A percentile compares a stretch with the other conserved stretches of the same genome.
phyloP scores from a whole-genome alignment of 1,140 invertebrate species.

The Anastrepha obliqua region DNA sequence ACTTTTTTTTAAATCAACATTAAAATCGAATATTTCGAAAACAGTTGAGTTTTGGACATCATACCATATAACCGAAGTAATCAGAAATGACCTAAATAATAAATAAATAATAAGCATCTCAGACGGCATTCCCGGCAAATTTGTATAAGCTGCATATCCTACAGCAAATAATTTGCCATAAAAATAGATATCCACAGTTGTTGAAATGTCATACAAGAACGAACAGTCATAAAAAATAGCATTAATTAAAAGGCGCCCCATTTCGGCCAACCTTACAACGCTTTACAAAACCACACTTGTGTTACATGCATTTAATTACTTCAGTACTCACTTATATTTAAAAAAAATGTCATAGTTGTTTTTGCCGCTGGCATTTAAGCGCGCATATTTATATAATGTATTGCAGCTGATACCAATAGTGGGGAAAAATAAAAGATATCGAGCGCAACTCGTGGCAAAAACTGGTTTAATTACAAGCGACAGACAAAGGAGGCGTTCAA shows the following conservation, averaged over 20 bases:
- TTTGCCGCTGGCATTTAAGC: not conserved
- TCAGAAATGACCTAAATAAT: too few species aligned
- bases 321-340: not conserved
- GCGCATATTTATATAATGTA: not conserved
- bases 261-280: not conserved
- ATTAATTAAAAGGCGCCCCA: conserved; percentile 12
- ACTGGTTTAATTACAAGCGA: conserved; percentile 34
- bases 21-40: too few species aligned
- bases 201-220: too few species aligned
- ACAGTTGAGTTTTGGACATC: too few species aligned
- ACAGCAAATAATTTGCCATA: too few species aligned
- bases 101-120: too few species aligned
- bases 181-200: too few species aligned
- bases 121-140: too few species aligned
- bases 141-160: too few species aligned
- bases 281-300: not conserved
- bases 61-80: too few species aligned
- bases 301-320: not conserved
- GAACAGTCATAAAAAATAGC: not conserved
- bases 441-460: conserved; percentile 3
- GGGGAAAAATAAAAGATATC: not conserved
- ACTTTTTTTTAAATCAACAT: too few species aligned
- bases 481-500: not conserved
- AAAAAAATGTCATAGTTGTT: conserved; percentile 15
- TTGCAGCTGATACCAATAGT: not conserved